phyloP scores from a whole-genome alignment of 2,113 vertebrate species.

The Paradisaea rubra region DNA sequence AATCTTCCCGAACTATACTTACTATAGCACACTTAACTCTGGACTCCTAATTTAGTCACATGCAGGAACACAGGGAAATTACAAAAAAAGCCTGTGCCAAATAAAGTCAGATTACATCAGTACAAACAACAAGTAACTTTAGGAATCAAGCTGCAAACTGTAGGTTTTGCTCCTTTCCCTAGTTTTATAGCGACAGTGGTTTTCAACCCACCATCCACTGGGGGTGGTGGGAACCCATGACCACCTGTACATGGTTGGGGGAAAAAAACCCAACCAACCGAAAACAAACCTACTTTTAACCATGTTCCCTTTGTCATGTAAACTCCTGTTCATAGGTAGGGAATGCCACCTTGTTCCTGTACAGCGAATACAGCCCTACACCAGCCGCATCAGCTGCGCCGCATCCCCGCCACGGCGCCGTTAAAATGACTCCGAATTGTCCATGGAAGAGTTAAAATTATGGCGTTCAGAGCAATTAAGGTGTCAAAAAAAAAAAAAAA shows the following conservation, averaged over 20 bases:
- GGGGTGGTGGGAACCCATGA: not conserved
- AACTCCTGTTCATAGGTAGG: fast-evolving
- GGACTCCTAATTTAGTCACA: not conserved
- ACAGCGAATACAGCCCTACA: not conserved
- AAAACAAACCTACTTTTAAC: not conserved
- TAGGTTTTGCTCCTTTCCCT: not conserved
- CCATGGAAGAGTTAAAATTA: not conserved
- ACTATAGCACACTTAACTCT: not conserved
- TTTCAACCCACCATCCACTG: not conserved
- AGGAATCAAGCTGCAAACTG: not conserved
- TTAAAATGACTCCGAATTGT: fast-evolving
- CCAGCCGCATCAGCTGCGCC: not conserved
- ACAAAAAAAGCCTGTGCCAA: not conserved
- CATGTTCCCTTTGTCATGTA: not conserved
- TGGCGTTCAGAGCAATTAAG: fast-evolving
- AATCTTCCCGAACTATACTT: not conserved
- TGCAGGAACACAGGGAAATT: not conserved
- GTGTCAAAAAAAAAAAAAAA: no score
- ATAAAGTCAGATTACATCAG: not conserved
- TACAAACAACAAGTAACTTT: fast-evolving
- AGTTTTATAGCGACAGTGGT: fast-evolving
- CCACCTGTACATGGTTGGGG: not conserved
- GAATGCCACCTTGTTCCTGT: not conserved
- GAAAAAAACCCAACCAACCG: not conserved
- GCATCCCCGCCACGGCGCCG: fast-evolving